These are phyloP conservation scores for Caiman crocodilus DNA, from an alignment of 2,797 vertebrate genomes.

Conservation along the genomic window DNA sequence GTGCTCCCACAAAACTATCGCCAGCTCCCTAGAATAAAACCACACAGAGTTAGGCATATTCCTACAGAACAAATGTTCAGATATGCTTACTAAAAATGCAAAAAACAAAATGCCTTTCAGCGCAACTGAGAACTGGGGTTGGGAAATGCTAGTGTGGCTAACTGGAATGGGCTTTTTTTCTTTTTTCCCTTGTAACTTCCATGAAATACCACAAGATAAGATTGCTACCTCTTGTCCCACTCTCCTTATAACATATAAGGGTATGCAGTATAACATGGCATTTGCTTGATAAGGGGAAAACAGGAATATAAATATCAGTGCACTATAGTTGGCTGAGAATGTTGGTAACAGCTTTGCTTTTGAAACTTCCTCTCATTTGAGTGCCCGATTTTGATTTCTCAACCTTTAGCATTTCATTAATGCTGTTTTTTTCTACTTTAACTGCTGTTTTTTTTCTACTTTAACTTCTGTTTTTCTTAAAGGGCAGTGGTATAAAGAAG, in stretches of 20 bases:
- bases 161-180: background rate
- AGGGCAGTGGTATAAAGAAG: slow-evolving; percentile 16
- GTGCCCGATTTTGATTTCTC: slow-evolving; percentile 60
- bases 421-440: slow-evolving; percentile 51
- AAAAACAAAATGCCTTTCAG: background rate
- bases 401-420: slow-evolving; percentile 61
- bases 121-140: background rate
- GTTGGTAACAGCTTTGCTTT: slow-evolving; percentile 34
- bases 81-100: slow-evolving; percentile 9
- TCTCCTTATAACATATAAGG: background rate
- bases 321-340: background rate
- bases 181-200: background rate
- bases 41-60: slow-evolving; percentile 26
- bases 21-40: slow-evolving; percentile 91
- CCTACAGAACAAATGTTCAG: background rate
- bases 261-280: background rate
- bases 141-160: background rate
- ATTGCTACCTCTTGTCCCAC: background rate
- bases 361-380: slow-evolving; percentile 68
- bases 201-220: background rate
- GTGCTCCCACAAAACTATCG: slow-evolving; percentile 95
- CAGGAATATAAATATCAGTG: background rate
- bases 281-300: background rate
- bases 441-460: slow-evolving; percentile 47
- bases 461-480: slow-evolving; percentile 72